Conservation (phyloP, 2,797 vertebrate species). For the Helarctos malayanus region DNA sequence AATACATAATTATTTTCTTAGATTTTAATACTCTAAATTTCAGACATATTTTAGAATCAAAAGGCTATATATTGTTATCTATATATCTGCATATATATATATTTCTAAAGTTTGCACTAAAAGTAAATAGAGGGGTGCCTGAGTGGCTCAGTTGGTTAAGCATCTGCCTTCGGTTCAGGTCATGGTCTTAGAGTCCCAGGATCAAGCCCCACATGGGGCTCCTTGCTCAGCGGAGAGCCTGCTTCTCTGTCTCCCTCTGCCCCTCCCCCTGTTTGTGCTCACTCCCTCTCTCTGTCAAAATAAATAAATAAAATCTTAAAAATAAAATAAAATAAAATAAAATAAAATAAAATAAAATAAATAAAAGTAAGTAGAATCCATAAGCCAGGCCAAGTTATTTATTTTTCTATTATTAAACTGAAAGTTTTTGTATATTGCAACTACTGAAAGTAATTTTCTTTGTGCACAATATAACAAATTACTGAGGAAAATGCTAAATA, state of each 20-base stretch:
- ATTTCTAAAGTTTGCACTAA: background rate
- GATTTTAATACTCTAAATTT: background rate
- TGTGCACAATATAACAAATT: background rate
- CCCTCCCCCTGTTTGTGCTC: too few relatives aligned
- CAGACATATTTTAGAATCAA: background rate
- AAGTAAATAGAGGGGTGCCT: background rate
- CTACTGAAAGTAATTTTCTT: slow-evolving; percentile 1
- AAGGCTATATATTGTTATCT: background rate
- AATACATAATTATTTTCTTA: background rate
- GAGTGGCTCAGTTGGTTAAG: too few relatives aligned
- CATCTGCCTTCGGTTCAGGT: too few relatives aligned
- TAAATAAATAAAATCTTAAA: too few relatives aligned
- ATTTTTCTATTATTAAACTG: background rate
- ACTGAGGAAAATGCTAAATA: background rate
- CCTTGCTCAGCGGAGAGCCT: too few relatives aligned
- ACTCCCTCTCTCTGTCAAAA: too few relatives aligned
- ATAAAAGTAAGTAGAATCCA: background rate
- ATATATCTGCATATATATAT: background rate
- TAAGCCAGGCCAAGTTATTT: background rate
- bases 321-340: too few relatives aligned
- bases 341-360: too few relatives aligned
- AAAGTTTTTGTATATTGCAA: background rate
- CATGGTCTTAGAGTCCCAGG: too few relatives aligned
- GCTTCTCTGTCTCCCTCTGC: too few relatives aligned
- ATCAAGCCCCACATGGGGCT: too few relatives aligned